These are phyloP conservation scores for Buathra laborator DNA, from an alignment of 2,888 invertebrate species.

Conservation along the genomic window DNA sequence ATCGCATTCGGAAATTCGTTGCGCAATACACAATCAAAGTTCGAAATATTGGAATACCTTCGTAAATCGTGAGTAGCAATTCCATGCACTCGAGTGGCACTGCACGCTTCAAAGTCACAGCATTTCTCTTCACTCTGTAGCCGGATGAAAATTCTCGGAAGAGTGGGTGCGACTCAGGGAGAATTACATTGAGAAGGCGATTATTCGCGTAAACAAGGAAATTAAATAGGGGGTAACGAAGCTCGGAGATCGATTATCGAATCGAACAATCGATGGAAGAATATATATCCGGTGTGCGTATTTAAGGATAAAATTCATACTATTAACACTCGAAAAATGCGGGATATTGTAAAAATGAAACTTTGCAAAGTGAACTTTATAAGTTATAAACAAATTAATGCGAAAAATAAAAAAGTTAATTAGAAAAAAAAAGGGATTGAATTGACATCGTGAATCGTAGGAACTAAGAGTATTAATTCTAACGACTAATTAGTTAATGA, in stretches of 20 bases:
- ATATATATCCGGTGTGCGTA: not conserved
- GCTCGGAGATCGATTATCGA: not conserved
- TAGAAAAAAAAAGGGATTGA: not conserved
- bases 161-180: not conserved
- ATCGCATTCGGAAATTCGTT: not conserved
- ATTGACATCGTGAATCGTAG: not conserved
- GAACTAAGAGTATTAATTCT: not conserved
- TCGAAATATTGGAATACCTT: not conserved
- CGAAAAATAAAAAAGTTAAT: not conserved
- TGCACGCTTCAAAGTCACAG: not conserved
- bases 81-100: not conserved
- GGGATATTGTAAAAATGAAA: not conserved
- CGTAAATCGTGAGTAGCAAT: not conserved
- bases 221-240: not conserved
- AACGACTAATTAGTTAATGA: conserved; percentile 32
- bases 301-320: not conserved
- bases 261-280: not conserved
- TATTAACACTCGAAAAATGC: not conserved
- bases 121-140: not conserved
- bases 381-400: not conserved
- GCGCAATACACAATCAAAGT: not conserved
- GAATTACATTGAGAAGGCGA: not conserved
- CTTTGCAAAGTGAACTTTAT: not conserved
- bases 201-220: not conserved
- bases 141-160: not conserved